Percentiles rank a stretch among this genome's conserved stretches.
phyloP scores from a whole-genome alignment of 2,888 invertebrate genomes.

The Idaea aversata region DNA sequence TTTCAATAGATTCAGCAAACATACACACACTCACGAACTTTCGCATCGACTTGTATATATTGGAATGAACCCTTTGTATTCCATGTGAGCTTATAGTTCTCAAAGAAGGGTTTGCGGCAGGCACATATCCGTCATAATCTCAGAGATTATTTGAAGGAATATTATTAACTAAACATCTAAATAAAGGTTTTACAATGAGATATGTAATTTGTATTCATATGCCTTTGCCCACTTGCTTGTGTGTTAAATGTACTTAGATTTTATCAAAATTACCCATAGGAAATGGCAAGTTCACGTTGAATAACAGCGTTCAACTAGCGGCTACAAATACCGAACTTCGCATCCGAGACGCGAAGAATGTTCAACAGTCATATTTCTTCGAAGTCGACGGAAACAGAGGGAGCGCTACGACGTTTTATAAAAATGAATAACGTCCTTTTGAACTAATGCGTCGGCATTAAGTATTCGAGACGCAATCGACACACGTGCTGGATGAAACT shows the following conservation, averaged over 20 bases:
- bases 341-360: conserved; percentile 21
- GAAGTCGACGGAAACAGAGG: conserved; percentile 27
- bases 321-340: conserved; percentile 24
- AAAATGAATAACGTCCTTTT: conserved; percentile 48
- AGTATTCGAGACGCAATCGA: conserved; percentile 46
- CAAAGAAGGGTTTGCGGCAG: no score
- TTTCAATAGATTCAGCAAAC: no score
- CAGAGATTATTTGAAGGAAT: no score
- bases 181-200: no score
- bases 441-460: conserved; percentile 50
- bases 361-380: conserved; percentile 31
- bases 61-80: no score
- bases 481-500: conserved; percentile 43
- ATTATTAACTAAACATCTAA: no score
- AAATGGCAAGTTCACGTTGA: conserved; percentile 5
- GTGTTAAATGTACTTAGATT: background rate
- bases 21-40: no score
- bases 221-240: no score
- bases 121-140: no score
- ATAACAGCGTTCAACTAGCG: conserved; percentile 14
- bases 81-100: no score
- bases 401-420: conserved; percentile 36
- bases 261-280: background rate
- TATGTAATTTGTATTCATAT: no score
- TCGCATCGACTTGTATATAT: no score